These are phyloP conservation scores for Palythoa grandiflora DNA, from an alignment of 92 coral and sea anemone species.

Conservation along the genomic window DNA sequence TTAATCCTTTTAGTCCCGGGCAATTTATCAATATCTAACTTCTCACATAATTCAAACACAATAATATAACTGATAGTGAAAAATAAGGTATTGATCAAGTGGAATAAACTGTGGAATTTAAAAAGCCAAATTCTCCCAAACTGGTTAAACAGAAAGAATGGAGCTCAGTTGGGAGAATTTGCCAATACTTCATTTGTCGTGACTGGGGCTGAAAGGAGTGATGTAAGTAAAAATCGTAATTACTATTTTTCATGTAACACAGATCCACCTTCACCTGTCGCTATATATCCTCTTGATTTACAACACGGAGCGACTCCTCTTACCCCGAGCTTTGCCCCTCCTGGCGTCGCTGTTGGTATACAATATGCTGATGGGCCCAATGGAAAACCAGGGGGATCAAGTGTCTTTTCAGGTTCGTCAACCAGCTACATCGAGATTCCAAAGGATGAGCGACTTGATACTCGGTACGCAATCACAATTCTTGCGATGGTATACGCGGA, in stretches of 20 bases:
- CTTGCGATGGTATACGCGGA: constrained; percentile 32
- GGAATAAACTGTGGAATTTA: too few relatives aligned
- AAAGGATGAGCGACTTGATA: background rate
- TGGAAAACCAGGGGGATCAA: constrained; percentile 19
- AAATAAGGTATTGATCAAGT: too few relatives aligned
- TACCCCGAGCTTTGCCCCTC: constrained; percentile 31
- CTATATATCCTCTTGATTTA: constrained; percentile 36
- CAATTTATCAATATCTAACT: too few relatives aligned
- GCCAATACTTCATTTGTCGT: too few relatives aligned
- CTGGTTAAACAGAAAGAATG: too few relatives aligned
- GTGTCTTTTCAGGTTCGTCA: background rate
- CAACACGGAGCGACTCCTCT: background rate
- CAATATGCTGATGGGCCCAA: background rate
- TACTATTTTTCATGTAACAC: background rate
- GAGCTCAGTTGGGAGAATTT: too few relatives aligned
- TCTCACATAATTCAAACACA: too few relatives aligned
- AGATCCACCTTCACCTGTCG: constrained; percentile 16
- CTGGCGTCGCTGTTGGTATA: constrained; percentile 15
- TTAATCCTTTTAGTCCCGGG: too few relatives aligned
- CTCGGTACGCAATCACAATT: constrained; percentile 30
- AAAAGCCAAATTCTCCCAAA: too few relatives aligned
- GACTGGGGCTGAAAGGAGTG: too few relatives aligned
- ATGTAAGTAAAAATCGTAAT: background rate
- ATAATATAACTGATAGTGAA: too few relatives aligned
- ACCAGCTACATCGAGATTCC: constrained; percentile 31